Percentiles rank a stretch among this genome's conserved stretches.
Conservation (phyloP, 2,113 vertebrate species). For the Cyprinodon variegatus region DNA sequence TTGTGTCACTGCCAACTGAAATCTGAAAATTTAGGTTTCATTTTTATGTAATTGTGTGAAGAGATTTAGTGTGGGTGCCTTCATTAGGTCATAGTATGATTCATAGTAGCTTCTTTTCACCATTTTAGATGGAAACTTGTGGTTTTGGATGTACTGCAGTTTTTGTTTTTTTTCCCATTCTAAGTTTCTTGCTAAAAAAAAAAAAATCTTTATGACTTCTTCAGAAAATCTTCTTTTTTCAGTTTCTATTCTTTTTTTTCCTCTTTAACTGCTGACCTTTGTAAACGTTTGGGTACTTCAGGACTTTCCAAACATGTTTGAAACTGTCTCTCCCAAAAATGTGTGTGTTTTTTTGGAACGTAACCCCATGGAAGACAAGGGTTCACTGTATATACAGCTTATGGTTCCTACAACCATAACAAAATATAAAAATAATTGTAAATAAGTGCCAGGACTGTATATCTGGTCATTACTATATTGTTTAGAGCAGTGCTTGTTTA, state of each 20-base stretch:
- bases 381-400: no score
- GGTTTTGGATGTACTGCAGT: background rate
- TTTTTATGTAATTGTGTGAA: background rate
- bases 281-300: background rate
- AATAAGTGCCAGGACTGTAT: no score
- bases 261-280: background rate
- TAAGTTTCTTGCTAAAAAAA: background rate
- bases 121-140: background rate
- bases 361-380: no score
- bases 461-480: no score
- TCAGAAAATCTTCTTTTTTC: background rate
- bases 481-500: no score
- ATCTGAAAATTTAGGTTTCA: background rate
- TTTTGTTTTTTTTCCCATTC: background rate
- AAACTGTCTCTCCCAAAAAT: no score
- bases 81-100: background rate
- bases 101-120: background rate
- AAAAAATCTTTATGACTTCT: background rate
- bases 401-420: no score
- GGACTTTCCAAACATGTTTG: background rate
- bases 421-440: no score
- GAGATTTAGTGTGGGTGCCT: background rate
- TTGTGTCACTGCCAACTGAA: background rate
- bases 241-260: background rate
- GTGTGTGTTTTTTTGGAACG: no score